Evolutionary conservation across 2,888 invertebrate species (phyloP).

Genomic region (Leucania comma): DNA sequence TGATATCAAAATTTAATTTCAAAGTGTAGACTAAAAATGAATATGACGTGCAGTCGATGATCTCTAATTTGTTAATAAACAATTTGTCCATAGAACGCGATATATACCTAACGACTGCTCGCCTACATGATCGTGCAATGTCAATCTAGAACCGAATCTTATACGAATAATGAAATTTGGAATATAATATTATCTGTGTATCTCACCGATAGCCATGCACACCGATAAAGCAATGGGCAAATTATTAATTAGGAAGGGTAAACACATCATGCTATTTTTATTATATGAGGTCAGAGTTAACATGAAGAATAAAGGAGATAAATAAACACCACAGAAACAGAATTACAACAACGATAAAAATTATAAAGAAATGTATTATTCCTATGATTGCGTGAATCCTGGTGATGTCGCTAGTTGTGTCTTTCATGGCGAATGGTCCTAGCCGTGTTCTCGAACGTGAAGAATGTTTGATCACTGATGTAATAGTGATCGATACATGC

Average conservation of each 20-base stretch:
- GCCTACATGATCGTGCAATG: conserved; percentile 83
- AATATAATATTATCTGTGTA: conserved; percentile 75
- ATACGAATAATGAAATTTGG: conserved; percentile 76
- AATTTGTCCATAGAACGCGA: conserved; percentile 49
- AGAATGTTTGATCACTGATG: conserved; percentile 66
- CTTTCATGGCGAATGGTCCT: conserved; percentile 68
- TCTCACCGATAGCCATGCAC: conserved; percentile 87
- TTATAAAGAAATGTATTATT: conserved; percentile 67
- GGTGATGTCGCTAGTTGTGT: conserved; percentile 71
- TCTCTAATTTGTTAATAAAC: conserved; percentile 58
- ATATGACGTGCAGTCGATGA: conserved; percentile 84
- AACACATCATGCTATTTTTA: conserved; percentile 80
- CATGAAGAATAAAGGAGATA: conserved; percentile 74
- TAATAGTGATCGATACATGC: conserved; percentile 76
- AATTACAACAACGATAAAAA: conserved; percentile 75
- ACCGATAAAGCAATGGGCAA: conserved; percentile 82
- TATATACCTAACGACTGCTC: conserved; percentile 81
- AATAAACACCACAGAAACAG: conserved; percentile 75
- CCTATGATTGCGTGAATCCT: conserved; percentile 69
- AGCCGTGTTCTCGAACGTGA: conserved; percentile 68
- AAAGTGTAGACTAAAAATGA: conserved; percentile 86
- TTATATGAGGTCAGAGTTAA: conserved; percentile 86
- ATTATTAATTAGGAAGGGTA: conserved; percentile 72
- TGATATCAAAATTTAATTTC: conserved; percentile 68
- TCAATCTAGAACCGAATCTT: conserved; percentile 74